Evolutionary conservation across 2,888 invertebrate genomes (phyloP), one percentile per base, ranked within the genome.

Genomic region (Cryptocheilus praepositus): DNA sequence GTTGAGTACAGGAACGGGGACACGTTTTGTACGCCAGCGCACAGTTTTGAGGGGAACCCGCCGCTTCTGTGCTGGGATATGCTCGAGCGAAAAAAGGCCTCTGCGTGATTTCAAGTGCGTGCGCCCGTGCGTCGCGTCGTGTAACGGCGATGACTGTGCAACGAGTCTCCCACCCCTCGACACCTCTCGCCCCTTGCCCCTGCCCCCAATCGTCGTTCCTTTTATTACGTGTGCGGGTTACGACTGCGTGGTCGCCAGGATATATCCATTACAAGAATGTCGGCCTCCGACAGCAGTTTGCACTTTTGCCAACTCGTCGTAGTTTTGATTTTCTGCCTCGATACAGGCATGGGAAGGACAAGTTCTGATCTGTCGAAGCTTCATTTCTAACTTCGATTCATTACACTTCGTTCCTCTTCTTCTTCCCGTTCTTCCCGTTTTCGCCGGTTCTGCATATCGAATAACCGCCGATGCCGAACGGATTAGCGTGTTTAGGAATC

Each of bases 211-310:
- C 73, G 73, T 74, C 67, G 64, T 70, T 79, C 68, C 76, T 79
- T 79, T 77, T 77, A 76, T 79, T 79, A 78, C 74, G 76, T 71
- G 76, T 73, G 70, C 70, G 68, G 74, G 74, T 78, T 76, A 78
- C 69, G 67, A 70, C 68, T 65, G 73, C 62, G 71, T 69, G 70
- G 70, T 76, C 74, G 70, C 64, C 72, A 71, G 64, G 70, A 76
- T 77, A 68, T 81, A 81, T 79, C 73, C 73, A 76, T 81, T 79
- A 80, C 76, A 73, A 73, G 79, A 81, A 81, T 73, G 64, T 76
- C 66, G 71, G 63, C 16, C 64, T 77, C 66, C 56, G 55, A 74
- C 76, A 67, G 67, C 64, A 66, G 67, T 77, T 77, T 73, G 73
- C 70, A 75, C 64, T 75, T 69, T 73, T 77, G 64, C 61, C 70